Evolutionary conservation across 2,888 invertebrate genomes (phyloP).

Genomic region (Apoda limacodes): DNA sequence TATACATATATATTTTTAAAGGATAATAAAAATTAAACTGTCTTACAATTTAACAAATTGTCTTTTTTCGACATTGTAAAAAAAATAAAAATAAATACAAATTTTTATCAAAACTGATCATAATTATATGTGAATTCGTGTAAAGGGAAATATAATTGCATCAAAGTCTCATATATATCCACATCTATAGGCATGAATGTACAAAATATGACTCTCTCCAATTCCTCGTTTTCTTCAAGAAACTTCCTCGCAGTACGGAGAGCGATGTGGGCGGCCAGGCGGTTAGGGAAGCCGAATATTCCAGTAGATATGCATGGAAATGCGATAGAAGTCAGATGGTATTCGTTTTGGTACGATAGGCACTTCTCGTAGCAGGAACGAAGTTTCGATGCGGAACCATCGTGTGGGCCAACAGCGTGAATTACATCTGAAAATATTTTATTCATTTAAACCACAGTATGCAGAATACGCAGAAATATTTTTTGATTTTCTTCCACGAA

Average conservation of each 20-base stretch:
- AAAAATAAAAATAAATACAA: no score
- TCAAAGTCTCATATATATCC: slow-evolving; percentile 75
- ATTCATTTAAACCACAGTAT: no score
- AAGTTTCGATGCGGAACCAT: slow-evolving; percentile 74
- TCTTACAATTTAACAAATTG: no score
- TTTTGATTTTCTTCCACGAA: no score
- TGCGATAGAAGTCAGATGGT: slow-evolving; percentile 76
- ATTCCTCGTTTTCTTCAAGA: slow-evolving; percentile 60
- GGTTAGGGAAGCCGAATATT: slow-evolving; percentile 88
- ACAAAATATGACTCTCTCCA: slow-evolving; percentile 85
- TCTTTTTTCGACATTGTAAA: no score
- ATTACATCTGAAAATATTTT: slow-evolving; percentile 83
- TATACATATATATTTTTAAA: no score
- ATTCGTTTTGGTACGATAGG: slow-evolving; percentile 65
- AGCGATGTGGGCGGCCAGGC: slow-evolving; percentile 82
- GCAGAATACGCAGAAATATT: no score
- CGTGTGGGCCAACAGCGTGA: slow-evolving; percentile 89
- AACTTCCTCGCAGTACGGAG: slow-evolving; percentile 74
- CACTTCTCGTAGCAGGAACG: slow-evolving; percentile 78
- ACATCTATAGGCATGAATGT: slow-evolving; percentile 80
- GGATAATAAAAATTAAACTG: no score
- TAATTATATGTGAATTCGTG: slow-evolving; percentile 33
- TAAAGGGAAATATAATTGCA: slow-evolving; percentile 80
- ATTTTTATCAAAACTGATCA: slow-evolving; percentile 16
- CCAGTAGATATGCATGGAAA: slow-evolving; percentile 95